A percentile compares a stretch with the other conserved stretches of the same genome.
Conservation (phyloP, 2,113 vertebrate species). For the Rhizomys pruinosus region DNA sequence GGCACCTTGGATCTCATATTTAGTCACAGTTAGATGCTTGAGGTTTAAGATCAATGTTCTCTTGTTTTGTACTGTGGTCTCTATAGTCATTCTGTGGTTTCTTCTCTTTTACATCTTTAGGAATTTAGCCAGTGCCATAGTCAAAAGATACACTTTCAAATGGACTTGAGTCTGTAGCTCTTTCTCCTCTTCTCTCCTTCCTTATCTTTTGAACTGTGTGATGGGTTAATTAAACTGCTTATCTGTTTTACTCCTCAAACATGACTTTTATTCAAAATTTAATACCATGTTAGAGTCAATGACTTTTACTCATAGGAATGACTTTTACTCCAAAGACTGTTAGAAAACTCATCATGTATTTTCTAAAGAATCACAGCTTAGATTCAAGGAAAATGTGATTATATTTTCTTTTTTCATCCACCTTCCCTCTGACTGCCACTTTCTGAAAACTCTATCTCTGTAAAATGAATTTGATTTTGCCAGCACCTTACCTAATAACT, state of each 20-base stretch:
- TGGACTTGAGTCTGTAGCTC: background rate
- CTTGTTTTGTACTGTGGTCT: background rate
- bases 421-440: background rate
- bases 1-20: background rate
- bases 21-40: background rate
- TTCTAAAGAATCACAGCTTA: background rate
- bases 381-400: background rate
- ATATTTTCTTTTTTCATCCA: background rate
- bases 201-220: background rate
- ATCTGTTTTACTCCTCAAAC: background rate
- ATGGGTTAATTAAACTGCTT: background rate
- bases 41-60: background rate
- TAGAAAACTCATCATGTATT: background rate
- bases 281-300: background rate
- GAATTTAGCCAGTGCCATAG: background rate
- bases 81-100: background rate
- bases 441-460: background rate
- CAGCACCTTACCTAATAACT: slow-evolving; percentile 7
- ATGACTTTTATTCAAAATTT: background rate
- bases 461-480: slow-evolving; percentile 7
- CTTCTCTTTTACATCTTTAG: background rate
- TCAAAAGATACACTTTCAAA: background rate
- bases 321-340: background rate
- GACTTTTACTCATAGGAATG: background rate
- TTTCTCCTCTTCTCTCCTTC: background rate